A percentile compares a stretch with the other conserved stretches of the same genome.
These are phyloP conservation scores for Tetragonula carbonaria DNA, from an alignment of 2,888 invertebrate species.

Conservation along the genomic window DNA sequence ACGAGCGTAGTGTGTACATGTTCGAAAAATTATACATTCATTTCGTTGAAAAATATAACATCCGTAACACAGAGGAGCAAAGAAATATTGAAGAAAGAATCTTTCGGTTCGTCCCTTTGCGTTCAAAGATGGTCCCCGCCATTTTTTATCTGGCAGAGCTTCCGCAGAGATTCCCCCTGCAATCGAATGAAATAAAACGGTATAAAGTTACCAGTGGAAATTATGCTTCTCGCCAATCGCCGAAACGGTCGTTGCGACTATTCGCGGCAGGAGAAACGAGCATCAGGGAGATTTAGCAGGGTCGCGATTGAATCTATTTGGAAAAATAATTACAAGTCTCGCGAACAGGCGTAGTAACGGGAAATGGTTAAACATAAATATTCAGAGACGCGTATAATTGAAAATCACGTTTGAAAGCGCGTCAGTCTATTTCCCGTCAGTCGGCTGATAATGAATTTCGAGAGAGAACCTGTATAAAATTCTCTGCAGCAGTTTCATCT, in stretches of 20 bases:
- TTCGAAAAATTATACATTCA: no score
- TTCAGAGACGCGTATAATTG: constrained; percentile 53
- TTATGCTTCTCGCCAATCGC: constrained; percentile 4
- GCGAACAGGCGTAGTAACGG: neutral
- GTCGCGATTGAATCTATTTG: constrained; percentile 1
- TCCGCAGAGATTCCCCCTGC: no score
- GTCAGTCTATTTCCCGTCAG: constrained; percentile 32
- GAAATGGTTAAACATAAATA: constrained; percentile 37
- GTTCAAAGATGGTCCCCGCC: no score
- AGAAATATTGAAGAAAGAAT: neutral
- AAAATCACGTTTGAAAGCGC: constrained; percentile 49
- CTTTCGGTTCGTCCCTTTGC: neutral
- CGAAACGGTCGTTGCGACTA: neutral
- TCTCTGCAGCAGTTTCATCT: neutral
- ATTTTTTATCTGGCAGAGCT: neutral
- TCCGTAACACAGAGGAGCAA: no score
- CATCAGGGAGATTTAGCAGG: constrained; percentile 5
- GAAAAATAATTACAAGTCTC: constrained; percentile 33
- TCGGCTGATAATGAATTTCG: constrained; percentile 53
- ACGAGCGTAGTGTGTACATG: no score
- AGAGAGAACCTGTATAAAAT: neutral
- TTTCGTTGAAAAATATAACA: no score
- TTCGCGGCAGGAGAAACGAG: neutral
- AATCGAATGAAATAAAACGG: neutral
- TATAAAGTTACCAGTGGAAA: neutral